phyloP scores from a whole-genome alignment of 1,140 invertebrate genomes.

The Brachionus asplanchnoidis region DNA sequence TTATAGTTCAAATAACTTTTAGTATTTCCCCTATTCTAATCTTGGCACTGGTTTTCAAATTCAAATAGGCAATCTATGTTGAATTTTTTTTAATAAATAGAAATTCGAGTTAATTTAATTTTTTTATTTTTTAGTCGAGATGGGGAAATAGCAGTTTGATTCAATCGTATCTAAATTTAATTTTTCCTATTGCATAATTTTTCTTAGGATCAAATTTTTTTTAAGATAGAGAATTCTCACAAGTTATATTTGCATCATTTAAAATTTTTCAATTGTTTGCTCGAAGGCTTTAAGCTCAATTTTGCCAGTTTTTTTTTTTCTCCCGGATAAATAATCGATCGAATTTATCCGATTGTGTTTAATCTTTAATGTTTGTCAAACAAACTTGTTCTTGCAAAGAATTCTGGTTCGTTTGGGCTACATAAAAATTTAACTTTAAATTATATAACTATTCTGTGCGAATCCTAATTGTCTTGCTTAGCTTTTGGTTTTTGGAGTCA shows the following conservation, averaged over 20 bases:
- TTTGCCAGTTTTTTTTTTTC: not conserved
- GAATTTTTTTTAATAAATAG: not conserved
- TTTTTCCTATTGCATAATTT: not conserved
- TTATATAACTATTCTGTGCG: not conserved
- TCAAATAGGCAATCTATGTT: not conserved
- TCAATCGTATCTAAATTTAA: not conserved
- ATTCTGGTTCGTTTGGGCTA: not conserved
- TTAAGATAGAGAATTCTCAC: not conserved
- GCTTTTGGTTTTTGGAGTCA: no score
- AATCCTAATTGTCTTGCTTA: not conserved
- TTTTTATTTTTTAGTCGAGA: not conserved
- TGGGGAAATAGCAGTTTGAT: not conserved
- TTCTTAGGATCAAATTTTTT: not conserved
- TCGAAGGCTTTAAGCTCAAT: not conserved
- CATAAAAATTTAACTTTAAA: not conserved
- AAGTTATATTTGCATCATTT: not conserved
- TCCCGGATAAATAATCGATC: not conserved
- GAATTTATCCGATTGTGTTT: not conserved
- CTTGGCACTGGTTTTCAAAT: not conserved
- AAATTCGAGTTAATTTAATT: not conserved
- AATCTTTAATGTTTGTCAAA: not conserved
- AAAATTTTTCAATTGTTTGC: not conserved
- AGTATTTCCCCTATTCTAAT: not conserved
- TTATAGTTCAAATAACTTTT: not conserved
- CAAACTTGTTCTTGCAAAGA: not conserved